A percentile compares a stretch with the other conserved stretches of the same genome.
Evolutionary conservation across 2,797 vertebrate genomes (phyloP).

Genomic region (Channallabes apus): DNA sequence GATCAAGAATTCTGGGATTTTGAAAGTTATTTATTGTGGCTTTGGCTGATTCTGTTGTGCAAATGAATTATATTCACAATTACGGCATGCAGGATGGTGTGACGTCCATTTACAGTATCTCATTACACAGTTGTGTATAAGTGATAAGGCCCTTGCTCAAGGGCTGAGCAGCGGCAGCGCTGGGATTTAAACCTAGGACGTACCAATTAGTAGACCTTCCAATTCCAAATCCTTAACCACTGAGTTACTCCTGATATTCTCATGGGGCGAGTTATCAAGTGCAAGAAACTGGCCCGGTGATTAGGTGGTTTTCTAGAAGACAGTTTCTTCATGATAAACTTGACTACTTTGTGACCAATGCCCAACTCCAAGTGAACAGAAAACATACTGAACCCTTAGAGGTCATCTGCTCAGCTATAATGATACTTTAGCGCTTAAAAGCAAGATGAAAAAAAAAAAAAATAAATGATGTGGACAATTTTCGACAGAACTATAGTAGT

Average conservation of each 20-base stretch:
- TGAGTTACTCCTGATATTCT: background rate
- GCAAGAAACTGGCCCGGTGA: background rate
- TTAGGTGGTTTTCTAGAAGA: background rate
- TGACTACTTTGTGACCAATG: background rate
- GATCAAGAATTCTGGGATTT: background rate
- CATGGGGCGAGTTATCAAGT: background rate
- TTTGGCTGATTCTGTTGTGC: background rate
- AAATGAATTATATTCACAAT: no score
- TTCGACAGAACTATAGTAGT: no score
- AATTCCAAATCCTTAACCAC: no score
- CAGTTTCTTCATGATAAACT: background rate
- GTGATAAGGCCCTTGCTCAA: no score
- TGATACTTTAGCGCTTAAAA: background rate
- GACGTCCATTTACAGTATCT: no score
- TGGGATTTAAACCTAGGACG: no score
- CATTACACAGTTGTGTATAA: no score
- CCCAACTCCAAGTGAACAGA: background rate
- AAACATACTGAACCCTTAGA: background rate
- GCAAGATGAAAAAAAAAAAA: no score
- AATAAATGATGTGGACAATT: background rate
- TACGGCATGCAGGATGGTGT: no score
- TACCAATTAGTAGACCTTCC: no score
- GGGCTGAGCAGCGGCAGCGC: no score
- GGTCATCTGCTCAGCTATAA: background rate
- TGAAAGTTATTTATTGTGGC: background rate